phyloP scores from a whole-genome alignment of 2,797 vertebrate genomes.

The Gobionotothen gibberifrons region DNA sequence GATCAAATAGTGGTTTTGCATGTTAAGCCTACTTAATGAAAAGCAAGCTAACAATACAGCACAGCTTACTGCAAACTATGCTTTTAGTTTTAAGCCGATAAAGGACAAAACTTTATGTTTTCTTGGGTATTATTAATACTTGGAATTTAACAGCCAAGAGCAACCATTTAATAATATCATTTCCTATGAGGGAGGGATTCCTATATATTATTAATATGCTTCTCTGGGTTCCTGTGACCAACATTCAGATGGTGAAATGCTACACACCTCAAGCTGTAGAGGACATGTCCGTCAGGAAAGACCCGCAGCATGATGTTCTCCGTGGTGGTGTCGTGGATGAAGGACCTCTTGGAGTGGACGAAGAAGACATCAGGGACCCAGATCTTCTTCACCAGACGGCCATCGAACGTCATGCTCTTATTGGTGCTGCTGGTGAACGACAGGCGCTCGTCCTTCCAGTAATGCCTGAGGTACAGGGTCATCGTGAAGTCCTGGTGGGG shows the following conservation, averaged over 20 bases:
- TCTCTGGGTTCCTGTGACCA: too few relatives aligned
- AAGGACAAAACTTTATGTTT: too few relatives aligned
- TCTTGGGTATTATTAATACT: too few relatives aligned
- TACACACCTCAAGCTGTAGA: conserved; percentile 95
- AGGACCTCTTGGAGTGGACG: conserved; percentile 97
- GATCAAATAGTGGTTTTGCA: too few relatives aligned
- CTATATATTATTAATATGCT: too few relatives aligned
- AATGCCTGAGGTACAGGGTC: conserved; percentile 96
- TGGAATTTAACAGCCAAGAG: too few relatives aligned
- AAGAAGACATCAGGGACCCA: conserved; percentile 99
- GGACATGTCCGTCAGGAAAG: conserved; percentile 94
- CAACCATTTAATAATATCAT: too few relatives aligned
- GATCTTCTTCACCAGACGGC: conserved; percentile 96
- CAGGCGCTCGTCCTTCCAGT: conserved; percentile 96
- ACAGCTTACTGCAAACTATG: too few relatives aligned
- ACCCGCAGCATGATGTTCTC: conserved; percentile 98
- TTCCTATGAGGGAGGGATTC: too few relatives aligned
- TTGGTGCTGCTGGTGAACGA: conserved; percentile 93
- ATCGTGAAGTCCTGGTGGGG: conserved; percentile 93
- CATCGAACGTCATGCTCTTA: conserved; percentile 97
- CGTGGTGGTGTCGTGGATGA: conserved; percentile 95
- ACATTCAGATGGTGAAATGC: background rate
- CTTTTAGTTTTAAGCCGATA: too few relatives aligned
- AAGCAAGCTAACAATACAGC: too few relatives aligned
- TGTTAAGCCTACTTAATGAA: too few relatives aligned